Base-by-base conservation (phyloP, 2,797 vertebrate species). In the Scolopax rusticola region DNA sequence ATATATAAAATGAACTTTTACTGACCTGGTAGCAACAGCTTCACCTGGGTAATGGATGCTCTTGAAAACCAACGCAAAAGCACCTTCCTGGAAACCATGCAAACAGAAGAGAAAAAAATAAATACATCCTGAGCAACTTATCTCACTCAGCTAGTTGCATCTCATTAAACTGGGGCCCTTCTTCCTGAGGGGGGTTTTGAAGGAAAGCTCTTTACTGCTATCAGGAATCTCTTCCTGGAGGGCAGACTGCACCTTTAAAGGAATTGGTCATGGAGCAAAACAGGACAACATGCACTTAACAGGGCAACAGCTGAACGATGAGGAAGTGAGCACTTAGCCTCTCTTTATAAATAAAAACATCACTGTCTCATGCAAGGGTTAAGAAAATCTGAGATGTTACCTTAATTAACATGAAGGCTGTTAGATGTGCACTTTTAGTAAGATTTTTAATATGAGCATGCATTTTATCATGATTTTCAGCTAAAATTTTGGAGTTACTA, bases 41-140 rank as follows among this genome's bases (percentile, higher is more conserved):
- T 99, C 99, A 96, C 98, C 99, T 7, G 99, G 99, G 96, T 98
- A 99, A 97, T 99, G 99, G 75, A 98, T 97, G 88, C 99, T 99
- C 98, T 99, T 99, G 97, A 99, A 99, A 96, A 99, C 99, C 91
- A 99, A 90, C 1, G 99, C 99, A 53, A 99, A 99, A 71, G 99
- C 99, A 11, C 99, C 99, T 97, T 99, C 99, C 99, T 99, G 95
- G 80, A 96, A 97, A 83, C 69, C 47, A 93, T 7, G 59, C 16
- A 74, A 80, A 93, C 36, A 93, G 53, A 33, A 38, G 10, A 40
- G 53, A 41, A 68, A 12, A 45, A 38, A 12, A 41, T n/a, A 15
- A 43, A 11, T 17, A 38, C 45, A 20, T 50, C 43, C 47, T 76
- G 9, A 91, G 67, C 24, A 89, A 57, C 25, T 94, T 95, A 89